Conservation (phyloP, 2,888 invertebrate species). For the Oligia strigilis region DNA sequence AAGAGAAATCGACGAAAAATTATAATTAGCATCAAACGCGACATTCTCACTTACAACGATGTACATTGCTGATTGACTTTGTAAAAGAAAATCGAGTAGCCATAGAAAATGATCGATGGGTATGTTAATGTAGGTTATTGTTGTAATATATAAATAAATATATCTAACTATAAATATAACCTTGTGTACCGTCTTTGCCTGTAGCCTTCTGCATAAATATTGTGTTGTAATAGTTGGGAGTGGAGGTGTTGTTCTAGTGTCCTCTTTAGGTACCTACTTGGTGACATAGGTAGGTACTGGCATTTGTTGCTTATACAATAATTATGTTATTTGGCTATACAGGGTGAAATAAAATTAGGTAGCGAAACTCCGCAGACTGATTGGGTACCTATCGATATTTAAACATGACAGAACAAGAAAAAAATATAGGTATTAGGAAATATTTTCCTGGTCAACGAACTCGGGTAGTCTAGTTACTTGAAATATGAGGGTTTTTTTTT, state of each 20-base stretch:
- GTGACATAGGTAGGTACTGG: conserved; percentile 4
- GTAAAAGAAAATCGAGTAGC: background rate
- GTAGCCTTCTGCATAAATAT: conserved; percentile 72
- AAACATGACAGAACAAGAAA: no score
- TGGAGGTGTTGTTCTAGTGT: conserved; percentile 16
- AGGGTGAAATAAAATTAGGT: no score
- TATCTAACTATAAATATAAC: conserved; percentile 54
- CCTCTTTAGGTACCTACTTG: conserved; percentile 13
- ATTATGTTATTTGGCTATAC: background rate
- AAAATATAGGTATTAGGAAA: no score
- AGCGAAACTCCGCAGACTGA: no score
- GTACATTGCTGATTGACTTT: conserved; percentile 43
- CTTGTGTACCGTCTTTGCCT: conserved; percentile 75
- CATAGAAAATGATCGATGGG: conserved; percentile 39
- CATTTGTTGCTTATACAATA: background rate
- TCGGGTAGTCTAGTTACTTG: no score
- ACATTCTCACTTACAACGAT: conserved; percentile 9
- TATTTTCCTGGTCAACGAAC: no score
- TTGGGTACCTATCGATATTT: no score
- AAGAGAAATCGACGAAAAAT: conserved; percentile 68
- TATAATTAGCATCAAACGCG: conserved; percentile 46
- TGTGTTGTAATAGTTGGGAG: conserved; percentile 62
- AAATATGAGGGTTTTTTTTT: no score
- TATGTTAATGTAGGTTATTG: conserved; percentile 19
- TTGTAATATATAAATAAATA: background rate